Evolutionary conservation across 2,888 invertebrate species (phyloP).

Genomic region (Lamproptera curius): DNA sequence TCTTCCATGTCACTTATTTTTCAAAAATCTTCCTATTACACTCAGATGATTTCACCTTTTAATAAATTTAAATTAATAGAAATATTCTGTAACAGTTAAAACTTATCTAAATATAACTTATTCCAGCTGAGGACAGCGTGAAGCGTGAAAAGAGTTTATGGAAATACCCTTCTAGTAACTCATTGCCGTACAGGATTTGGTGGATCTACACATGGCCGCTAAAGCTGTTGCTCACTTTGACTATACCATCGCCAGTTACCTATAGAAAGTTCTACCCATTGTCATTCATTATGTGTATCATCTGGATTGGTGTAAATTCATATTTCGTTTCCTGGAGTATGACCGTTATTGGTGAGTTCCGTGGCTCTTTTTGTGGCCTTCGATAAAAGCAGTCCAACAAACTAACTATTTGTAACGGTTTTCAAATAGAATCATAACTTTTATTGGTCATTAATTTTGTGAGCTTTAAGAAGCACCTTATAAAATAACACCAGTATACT

Average conservation of each 20-base stretch:
- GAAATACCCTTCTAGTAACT: slow-evolving; percentile 57
- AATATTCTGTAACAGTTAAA: too few relatives aligned
- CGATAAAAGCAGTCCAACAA: too few relatives aligned
- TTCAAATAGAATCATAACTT: too few relatives aligned
- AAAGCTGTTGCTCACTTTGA: slow-evolving; percentile 79
- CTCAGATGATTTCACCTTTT: too few relatives aligned
- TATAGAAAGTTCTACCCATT: slow-evolving; percentile 82
- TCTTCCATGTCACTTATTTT: not conserved
- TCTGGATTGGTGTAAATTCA: slow-evolving; percentile 91
- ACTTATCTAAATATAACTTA: not conserved
- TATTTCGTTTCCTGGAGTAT: slow-evolving; percentile 96
- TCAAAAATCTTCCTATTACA: not conserved
- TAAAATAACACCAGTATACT: too few relatives aligned
- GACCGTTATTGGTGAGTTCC: slow-evolving; percentile 84
- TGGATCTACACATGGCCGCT: slow-evolving; percentile 87
- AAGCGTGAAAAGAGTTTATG: slow-evolving; percentile 57
- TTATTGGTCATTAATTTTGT: too few relatives aligned
- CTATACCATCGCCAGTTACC: slow-evolving; percentile 84
- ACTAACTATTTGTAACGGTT: too few relatives aligned
- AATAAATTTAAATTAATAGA: too few relatives aligned
- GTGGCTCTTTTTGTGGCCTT: too few relatives aligned
- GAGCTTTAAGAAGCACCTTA: too few relatives aligned
- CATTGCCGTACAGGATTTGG: slow-evolving; percentile 63
- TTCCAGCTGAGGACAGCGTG: slow-evolving; percentile 25
- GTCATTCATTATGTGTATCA: slow-evolving; percentile 90